Percentiles rank a stretch among this genome's conserved stretches.
These are phyloP conservation scores for Stegodyphus dumicola DNA, from an alignment of 1,140 invertebrate species.

Conservation along the genomic window DNA sequence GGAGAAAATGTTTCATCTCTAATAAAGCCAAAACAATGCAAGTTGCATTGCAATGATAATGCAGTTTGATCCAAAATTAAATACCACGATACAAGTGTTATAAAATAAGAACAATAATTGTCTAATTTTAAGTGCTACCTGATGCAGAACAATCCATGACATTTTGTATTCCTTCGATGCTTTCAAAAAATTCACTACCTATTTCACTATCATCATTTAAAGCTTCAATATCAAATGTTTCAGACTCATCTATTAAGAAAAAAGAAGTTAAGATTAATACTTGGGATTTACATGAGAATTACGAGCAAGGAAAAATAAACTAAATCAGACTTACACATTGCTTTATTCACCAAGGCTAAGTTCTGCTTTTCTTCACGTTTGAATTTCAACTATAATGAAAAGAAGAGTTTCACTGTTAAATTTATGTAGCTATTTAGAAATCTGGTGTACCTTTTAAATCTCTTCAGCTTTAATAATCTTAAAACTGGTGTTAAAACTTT, in stretches of 20 bases:
- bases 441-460: background rate
- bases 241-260: conserved; percentile 10
- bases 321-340: conserved; percentile 27
- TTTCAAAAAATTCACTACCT: background rate
- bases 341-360: background rate
- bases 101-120: no score
- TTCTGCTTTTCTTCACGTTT: conserved; percentile 31
- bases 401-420: background rate
- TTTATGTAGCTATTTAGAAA: background rate
- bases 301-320: background rate
- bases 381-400: conserved; percentile 26
- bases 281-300: background rate
- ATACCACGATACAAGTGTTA: no score
- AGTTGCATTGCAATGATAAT: no score
- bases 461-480: background rate
- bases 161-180: no score
- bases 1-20: no score
- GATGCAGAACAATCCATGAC: no score
- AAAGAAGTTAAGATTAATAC: background rate
- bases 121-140: no score
- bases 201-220: background rate
- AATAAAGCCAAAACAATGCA: no score
- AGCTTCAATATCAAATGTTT: conserved; percentile 6
- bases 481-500: no score
- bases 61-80: no score